phyloP scores from a whole-genome alignment of 1,140 invertebrate species.

The Manduca sexta region DNA sequence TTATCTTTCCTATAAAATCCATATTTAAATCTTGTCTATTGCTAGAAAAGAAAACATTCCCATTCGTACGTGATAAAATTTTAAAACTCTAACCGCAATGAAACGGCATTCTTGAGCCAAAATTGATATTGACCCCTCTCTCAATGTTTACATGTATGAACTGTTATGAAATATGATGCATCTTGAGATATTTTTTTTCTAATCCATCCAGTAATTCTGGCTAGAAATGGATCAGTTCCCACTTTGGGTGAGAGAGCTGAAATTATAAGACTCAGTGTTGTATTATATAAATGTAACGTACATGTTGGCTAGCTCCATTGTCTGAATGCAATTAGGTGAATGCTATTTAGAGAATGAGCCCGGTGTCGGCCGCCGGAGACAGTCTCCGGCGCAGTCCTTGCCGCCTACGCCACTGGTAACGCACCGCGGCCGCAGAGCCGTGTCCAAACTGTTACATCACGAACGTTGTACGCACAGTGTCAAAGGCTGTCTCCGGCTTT shows the following conservation, averaged over 20 bases:
- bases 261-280: slow-evolving; percentile 68
- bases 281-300: slow-evolving; percentile 57
- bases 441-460: background rate
- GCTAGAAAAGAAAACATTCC: too few relatives aligned
- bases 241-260: slow-evolving; percentile 81
- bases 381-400: slow-evolving; percentile 18
- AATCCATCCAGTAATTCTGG: slow-evolving; percentile 80
- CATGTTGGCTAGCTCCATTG: slow-evolving; percentile 64
- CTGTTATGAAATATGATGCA: slow-evolving; percentile 37
- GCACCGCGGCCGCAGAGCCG: too few relatives aligned
- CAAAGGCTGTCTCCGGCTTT: slow-evolving; percentile 45
- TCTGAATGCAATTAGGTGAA: slow-evolving; percentile 69
- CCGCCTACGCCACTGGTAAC: too few relatives aligned
- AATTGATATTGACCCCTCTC: too few relatives aligned
- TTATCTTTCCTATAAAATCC: background rate
- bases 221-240: slow-evolving; percentile 83
- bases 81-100: too few relatives aligned
- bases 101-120: too few relatives aligned
- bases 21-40: background rate
- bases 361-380: slow-evolving; percentile 52
- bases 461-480: background rate
- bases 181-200: slow-evolving; percentile 61
- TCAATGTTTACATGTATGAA: background rate
- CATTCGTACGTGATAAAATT: too few relatives aligned
- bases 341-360: slow-evolving; percentile 63